Base-by-base conservation (phyloP, 2,113 vertebrate genomes). In the Psammodynastes pulverulentus region DNA sequence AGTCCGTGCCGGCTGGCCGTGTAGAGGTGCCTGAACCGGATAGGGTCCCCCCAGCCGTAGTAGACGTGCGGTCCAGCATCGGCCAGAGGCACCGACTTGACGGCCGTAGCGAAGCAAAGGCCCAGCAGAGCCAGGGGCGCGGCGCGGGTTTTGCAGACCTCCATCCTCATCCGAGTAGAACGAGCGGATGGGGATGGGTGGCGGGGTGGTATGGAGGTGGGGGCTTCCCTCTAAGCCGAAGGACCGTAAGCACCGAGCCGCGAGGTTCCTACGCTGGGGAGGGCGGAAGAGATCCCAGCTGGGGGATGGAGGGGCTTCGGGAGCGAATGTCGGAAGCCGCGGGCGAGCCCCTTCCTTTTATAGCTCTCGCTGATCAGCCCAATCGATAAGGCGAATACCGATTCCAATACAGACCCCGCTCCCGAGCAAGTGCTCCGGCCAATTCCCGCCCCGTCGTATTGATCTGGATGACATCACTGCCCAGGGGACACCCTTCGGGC, bases 1-100 rank as follows among this genome's bases (percentile, higher is more conserved):
- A 98, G 94, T 23, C 98, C 98, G 0, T 98, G 96, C 26, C 97
- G 98, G 91, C 97, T 95, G 56, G 98, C 97, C 0, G 98, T 98
- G 62, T 98, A 99, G 95, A 99, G 97, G 94, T 99, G 98, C 93
- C 98, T 97, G 29, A 98, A 94, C 29, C 99, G 97, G 24, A 99
- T 97, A 5, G 98, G 93, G 92, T 99, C 97, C 7, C 97, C 98
- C 99, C 99, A 99, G 93, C 98, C 98, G 21, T 98, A 97, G 93
- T 96, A 94, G 53, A 98, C 91, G 86, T 98, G 98, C 0, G 98
- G 98, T 1, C 98, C 98, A 1, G 98, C 97, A 92, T 98, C 98
- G 1, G 95, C 91, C 29, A 98, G 84, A 0, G 98, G 98, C 90
- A 98, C 17, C 87, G 52, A n/a, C 34, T 43, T 39, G 45, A 95